A percentile compares a stretch with the other conserved stretches of the same genome.
Conservation (phyloP, 2,888 invertebrate species). For the Hipparchia semele region DNA sequence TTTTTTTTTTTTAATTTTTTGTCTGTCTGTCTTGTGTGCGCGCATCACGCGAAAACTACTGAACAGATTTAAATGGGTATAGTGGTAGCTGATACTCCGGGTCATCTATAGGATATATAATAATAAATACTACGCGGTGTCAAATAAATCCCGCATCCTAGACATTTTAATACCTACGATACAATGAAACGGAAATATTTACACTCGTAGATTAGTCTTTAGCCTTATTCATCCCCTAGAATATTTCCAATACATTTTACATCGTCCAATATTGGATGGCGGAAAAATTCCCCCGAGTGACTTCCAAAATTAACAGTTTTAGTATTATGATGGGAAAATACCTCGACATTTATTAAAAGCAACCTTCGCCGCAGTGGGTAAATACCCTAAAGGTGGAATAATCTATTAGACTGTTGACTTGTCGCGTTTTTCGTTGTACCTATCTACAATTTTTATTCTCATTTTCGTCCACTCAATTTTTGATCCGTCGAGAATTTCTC, state of each 20-base stretch:
- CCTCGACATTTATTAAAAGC: conserved; percentile 41
- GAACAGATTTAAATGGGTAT: too few relatives aligned
- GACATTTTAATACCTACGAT: too few relatives aligned
- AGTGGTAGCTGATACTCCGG: too few relatives aligned
- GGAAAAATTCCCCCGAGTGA: conserved; percentile 27
- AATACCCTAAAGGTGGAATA: conserved; percentile 36
- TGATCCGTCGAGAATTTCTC: conserved; percentile 35
- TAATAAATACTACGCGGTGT: too few relatives aligned
- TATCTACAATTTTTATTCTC: conserved; percentile 29
- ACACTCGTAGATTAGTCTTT: too few relatives aligned
- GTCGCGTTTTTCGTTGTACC: conserved; percentile 35
- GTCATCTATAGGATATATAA: too few relatives aligned
- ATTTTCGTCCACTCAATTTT: conserved; percentile 30
- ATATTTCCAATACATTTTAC: neutral
- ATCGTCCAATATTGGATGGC: neutral
- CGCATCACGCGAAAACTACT: too few relatives aligned
- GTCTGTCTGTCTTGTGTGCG: too few relatives aligned
- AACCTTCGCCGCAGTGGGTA: conserved; percentile 28
- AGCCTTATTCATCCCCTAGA: neutral
- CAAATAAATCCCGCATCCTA: too few relatives aligned
- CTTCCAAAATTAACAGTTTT: conserved; percentile 27
- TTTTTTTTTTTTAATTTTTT: too few relatives aligned
- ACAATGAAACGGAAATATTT: too few relatives aligned
- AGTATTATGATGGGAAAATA: conserved; percentile 36
- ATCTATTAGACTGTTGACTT: conserved; percentile 40